Evolutionary conservation across 2,113 vertebrate genomes (phyloP).

Genomic region (Anthoscopus minutus): DNA sequence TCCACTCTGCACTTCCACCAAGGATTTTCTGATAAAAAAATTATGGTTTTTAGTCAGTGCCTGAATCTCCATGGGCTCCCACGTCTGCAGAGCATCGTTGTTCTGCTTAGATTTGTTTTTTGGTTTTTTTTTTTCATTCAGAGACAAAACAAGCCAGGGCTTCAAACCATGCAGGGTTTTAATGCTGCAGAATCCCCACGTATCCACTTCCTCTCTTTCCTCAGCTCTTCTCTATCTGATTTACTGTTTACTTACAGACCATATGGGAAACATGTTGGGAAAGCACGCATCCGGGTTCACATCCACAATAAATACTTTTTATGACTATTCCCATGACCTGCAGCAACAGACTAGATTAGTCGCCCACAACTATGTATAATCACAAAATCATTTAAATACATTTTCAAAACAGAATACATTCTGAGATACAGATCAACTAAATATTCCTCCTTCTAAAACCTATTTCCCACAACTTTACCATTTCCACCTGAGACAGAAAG

Average conservation of each 20-base stretch:
- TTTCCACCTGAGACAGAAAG: not conserved
- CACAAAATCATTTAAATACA: constrained; percentile 40
- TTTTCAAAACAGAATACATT: not conserved
- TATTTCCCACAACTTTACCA: not conserved
- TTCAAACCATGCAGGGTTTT: not conserved
- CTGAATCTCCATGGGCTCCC: not conserved
- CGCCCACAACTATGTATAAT: constrained; percentile 48
- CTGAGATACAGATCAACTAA: constrained; percentile 40
- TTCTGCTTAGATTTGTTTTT: not conserved
- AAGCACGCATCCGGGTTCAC: constrained; percentile 43
- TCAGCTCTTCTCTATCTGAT: constrained; percentile 21
- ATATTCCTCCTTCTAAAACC: not conserved
- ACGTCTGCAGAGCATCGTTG: not conserved
- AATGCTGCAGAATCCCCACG: not conserved
- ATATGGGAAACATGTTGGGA: constrained; percentile 29
- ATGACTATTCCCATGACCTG: constrained; percentile 62
- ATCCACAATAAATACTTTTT: constrained; percentile 50
- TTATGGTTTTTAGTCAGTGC: not conserved
- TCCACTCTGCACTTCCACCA: not conserved
- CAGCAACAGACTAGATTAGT: constrained; percentile 58
- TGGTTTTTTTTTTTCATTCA: not conserved
- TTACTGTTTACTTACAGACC: constrained; percentile 38
- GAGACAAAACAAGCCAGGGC: not conserved
- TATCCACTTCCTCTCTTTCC: not conserved
- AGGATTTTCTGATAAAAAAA: not conserved